Evolutionary conservation across 2,888 invertebrate species (phyloP), one percentile per base, ranked within the genome.

Genomic region (Venusia cambrica): DNA sequence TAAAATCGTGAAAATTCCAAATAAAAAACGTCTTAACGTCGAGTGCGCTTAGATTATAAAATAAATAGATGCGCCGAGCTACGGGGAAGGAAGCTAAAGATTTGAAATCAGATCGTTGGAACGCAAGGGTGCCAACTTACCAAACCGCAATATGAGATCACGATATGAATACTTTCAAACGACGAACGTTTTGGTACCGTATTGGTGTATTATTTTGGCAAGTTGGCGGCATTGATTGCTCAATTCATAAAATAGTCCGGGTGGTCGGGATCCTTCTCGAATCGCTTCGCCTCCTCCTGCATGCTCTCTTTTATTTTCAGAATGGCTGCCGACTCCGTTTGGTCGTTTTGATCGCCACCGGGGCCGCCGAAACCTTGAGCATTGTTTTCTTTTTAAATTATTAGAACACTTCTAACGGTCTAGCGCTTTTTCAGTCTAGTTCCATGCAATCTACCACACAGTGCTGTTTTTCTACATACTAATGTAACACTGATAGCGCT

Each of bases 261-360:
- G 84, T 97, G 97, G 85, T 97, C 97, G 62, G 96, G 95, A 89
- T 97, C 97, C 91, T 97, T 97, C 88, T 97, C 97, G 90, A 97
- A 97, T 89, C 98, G 94, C 91, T 98, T 98, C 83, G 98, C 98
- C 89, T 99, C 99, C 88, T 99, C 98, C 89, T 99, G 98, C 97
- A 99, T 98, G 91, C 97, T 97, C 90, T 98, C 98, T 91, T 99
- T 99, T 87, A 99, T 99, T 92, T 99, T 99, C 90, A 98, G 92
- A 89, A 99, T 99, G 90, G 98, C 99, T 81, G 98, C 98, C 74
- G 97, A 97, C 91, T 98, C 98, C 78, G 95, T 98, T 90, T 97
- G 97, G 91, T 97, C 93, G 90, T 90, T 91, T 57, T 87, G 87
- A 51, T 88, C 88, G 43, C 85, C 87, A 51, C 87, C 87, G 12